These are phyloP conservation scores for Daboia siamensis DNA, from an alignment of 2,113 vertebrate genomes.

Conservation along the genomic window DNA sequence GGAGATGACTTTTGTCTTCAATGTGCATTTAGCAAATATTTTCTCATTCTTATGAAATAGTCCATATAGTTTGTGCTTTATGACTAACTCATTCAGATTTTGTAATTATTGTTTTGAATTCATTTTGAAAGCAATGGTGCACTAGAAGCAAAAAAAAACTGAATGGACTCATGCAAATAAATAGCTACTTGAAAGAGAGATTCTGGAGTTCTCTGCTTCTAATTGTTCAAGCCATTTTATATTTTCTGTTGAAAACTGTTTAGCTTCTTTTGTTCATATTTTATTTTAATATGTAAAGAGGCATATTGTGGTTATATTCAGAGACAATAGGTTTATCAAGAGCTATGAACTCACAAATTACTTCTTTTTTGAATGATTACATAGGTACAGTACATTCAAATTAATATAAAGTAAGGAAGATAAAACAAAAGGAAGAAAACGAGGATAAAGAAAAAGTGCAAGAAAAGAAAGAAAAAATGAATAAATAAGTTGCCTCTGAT, in stretches of 20 bases:
- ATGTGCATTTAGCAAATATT: neutral
- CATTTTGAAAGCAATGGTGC: neutral
- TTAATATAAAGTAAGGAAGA: neutral
- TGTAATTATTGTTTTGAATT: neutral
- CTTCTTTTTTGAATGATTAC: neutral
- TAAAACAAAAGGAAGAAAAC: neutral
- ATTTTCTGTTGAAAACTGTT: neutral
- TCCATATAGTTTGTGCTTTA: neutral
- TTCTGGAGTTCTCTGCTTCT: neutral
- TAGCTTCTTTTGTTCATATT: neutral
- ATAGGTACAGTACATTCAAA: neutral
- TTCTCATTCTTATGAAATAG: neutral
- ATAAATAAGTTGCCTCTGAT: neutral
- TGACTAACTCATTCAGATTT: neutral
- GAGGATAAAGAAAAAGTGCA: neutral
- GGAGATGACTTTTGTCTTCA: neutral
- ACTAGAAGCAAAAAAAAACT: neutral
- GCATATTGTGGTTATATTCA: neutral
- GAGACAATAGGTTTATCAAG: neutral
- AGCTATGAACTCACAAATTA: neutral
- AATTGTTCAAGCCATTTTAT: neutral
- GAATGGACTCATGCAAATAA: neutral
- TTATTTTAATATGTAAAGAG: neutral
- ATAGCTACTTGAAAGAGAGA: neutral
- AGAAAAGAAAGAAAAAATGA: neutral